Base-by-base conservation (phyloP, 2,888 invertebrate species). In the Byasa hedistus region DNA sequence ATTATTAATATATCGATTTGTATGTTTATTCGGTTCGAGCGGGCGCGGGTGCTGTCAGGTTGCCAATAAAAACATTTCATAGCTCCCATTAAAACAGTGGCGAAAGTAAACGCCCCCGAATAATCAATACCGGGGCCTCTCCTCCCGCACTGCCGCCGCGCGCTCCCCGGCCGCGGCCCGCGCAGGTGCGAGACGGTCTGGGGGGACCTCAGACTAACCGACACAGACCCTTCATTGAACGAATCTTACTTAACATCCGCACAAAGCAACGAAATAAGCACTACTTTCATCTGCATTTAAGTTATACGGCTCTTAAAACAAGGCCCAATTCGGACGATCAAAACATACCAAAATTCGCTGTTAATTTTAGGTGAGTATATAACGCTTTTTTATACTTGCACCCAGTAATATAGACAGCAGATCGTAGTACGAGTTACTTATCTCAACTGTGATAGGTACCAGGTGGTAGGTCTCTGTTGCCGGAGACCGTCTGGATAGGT, bases 51-150 rank as follows among this genome's bases (percentile, higher is more conserved):
- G 78, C 80, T 78, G 82, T 80, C 82, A 80, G 84, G 84, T 80
- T 80, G 81, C 84, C 85, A 87, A 89, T 89, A 89, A 90, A 91
- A 91, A 87, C 88, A 87, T 89, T 89, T 89, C 87, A 89, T 85
- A 83, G 87, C 83, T 79, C 80, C 81, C 86, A 89, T 90, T 91
- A 90, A 89, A 91, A 90, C 89, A 89, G 85, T 86, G 89, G 88
- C 85, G 90, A 90, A 91, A 90, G 90, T 90, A 89, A 89, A 87
- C 88, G 86, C 81, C 81, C 76, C 74, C 74, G 78, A 84, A 85
- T 85, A 85, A 85, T 85, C 85, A 84, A 85, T 85, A 85, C 83
- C 71, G 74, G 77, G 77, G 77, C 77, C 77, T 79, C 75, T 74
- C 75, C 73, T 71, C 75, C 77, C 68, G 58, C 79, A 76, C 75